Evolutionary conservation across 1,140 invertebrate genomes (phyloP), one percentile per base, ranked within the genome.

Genomic region (Drosophila pseudoananassae): DNA sequence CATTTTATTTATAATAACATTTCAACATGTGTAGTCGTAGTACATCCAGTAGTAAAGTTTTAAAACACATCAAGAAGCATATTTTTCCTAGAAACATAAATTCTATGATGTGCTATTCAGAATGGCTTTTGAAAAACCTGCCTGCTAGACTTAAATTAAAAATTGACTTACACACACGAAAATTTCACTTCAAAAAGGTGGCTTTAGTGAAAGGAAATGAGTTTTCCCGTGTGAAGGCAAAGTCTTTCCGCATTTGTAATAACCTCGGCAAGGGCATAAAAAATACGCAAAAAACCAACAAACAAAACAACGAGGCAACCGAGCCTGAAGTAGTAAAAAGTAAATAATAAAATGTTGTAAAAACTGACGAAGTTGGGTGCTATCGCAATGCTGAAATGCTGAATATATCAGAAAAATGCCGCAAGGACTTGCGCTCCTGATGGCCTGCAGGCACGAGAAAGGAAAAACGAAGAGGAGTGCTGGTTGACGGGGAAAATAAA

Each of bases 311-410:
- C 52, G 29, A 20, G 36, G 33, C 54, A 43, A 29, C 50, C 49
- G 52, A 17, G 60, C 31, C 59, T 53, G 15, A 68, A 58, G 64
- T 74, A 66, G 68, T 85, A 81, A 87, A 85, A 87, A 73, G 73
- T 75, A 77, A 74, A 78, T 78, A 82, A 78, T 78, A 74, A 82
- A 82, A 83, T 78, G 64, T 69, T 61, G 59, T 74, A 71, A 78
- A 76, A 78, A 79, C 65, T 58, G 74, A 65, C 27, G 53, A 74
- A 74, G 61, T 80, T 66, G 36, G 46, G 38, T 46, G 14, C 64
- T 63, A 66, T 70, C 76, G 54, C 61, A 63, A 64, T 69, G 78
- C 52, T 61, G 46, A 63, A 63, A 64, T 69, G 78, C 52, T 61
- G 50, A 63, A 68, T 68, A 75, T 53, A 76, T 66, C 61, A 76